A percentile compares a stretch with the other conserved stretches of the same genome.
Evolutionary conservation across 1,140 invertebrate genomes (phyloP).

Genomic region (Drosophila seguyi): DNA sequence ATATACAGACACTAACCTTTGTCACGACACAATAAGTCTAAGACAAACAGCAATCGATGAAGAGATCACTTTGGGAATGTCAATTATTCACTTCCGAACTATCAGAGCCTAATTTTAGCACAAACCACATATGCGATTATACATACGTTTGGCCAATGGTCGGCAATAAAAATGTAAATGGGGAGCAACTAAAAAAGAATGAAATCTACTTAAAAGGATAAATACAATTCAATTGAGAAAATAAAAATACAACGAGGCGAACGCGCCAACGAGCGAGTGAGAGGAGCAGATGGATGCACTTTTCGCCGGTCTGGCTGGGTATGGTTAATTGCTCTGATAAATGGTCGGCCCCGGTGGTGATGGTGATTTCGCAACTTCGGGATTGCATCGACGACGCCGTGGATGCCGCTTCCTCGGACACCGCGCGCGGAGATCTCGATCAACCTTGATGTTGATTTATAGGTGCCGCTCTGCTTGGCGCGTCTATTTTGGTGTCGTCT

Average conservation of each 20-base stretch:
- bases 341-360: conserved; percentile 47
- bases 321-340: conserved; percentile 74
- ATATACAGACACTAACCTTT: conserved; percentile 6
- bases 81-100: conserved; percentile 69
- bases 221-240: conserved; percentile 61
- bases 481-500: conserved; percentile 69
- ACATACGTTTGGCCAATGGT: conserved; percentile 37
- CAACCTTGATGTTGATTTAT: conserved; percentile 85
- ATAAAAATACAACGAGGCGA: conserved; percentile 22
- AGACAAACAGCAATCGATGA: conserved; percentile 32
- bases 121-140: conserved; percentile 33
- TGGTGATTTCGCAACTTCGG: conserved; percentile 73
- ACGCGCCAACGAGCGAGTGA: conserved; percentile 4
- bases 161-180: conserved; percentile 29
- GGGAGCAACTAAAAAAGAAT: conserved; percentile 28
- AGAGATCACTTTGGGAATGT: conserved; percentile 51
- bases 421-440: conserved; percentile 69
- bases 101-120: conserved; percentile 57
- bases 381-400: conserved; percentile 16
- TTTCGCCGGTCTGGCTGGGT: conserved; percentile 48
- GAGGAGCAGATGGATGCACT: conserved; percentile 9
- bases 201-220: conserved; percentile 72
- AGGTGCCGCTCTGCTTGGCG: conserved; percentile 64
- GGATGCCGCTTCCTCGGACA: conserved; percentile 68
- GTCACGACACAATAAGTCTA: neutral